Conservation (phyloP, 2,797 vertebrate genomes). For the Chaenodraco wilsoni region DNA sequence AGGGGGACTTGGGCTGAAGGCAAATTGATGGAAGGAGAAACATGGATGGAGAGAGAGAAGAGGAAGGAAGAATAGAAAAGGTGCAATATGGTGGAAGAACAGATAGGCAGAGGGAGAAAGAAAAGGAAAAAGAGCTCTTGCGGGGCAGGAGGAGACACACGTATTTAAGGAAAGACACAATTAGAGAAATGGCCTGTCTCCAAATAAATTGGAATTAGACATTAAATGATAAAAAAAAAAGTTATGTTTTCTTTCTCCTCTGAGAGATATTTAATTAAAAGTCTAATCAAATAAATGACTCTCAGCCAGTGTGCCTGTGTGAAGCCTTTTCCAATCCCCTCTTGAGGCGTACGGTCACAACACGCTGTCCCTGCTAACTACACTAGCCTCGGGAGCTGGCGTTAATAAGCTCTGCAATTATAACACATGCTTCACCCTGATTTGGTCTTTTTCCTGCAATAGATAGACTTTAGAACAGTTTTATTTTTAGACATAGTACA, state of each 20-base stretch:
- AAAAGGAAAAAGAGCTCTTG: slow-evolving; percentile 28
- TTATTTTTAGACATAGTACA: slow-evolving; percentile 39
- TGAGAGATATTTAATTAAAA: slow-evolving; percentile 82
- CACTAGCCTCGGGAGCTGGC: slow-evolving; percentile 58
- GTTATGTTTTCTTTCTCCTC: slow-evolving; percentile 47
- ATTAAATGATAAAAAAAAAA: slow-evolving; percentile 78
- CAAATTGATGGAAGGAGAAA: slow-evolving; percentile 54
- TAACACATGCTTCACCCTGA: slow-evolving; percentile 59
- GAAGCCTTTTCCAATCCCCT: slow-evolving; percentile 72
- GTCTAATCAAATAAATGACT: slow-evolving; percentile 83
- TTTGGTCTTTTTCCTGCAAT: slow-evolving; percentile 51
- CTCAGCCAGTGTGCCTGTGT: slow-evolving; percentile 67
- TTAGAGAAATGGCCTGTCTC: slow-evolving; percentile 69
- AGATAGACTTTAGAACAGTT: slow-evolving; percentile 27
- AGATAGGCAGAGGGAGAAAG: slow-evolving; percentile 13
- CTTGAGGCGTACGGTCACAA: slow-evolving; percentile 69
- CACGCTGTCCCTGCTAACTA: slow-evolving; percentile 74
- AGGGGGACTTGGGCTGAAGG: slow-evolving; percentile 53
- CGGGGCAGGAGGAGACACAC: slow-evolving; percentile 55
- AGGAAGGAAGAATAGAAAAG: slow-evolving; percentile 16
- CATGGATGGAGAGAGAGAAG: slow-evolving; percentile 18
- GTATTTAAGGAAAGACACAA: slow-evolving; percentile 67
- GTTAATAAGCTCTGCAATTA: slow-evolving; percentile 67
- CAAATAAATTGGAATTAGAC: slow-evolving; percentile 78
- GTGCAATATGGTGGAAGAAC: slow-evolving; percentile 31